Base-by-base conservation (phyloP, 2,113 vertebrate genomes). In the Grammatotria lemairii region DNA sequence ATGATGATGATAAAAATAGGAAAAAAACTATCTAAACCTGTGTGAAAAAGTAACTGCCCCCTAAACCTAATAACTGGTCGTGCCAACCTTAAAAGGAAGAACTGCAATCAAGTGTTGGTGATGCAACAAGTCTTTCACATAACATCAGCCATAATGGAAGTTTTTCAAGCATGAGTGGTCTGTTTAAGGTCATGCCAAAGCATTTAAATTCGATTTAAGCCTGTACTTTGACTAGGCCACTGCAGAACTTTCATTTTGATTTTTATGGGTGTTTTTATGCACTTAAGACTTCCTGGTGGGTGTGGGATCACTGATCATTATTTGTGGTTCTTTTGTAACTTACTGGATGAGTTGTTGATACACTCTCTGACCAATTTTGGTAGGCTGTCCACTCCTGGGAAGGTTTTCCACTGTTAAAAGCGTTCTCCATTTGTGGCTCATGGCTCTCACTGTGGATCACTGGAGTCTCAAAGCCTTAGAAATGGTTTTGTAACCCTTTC, bases 81-180 rank as follows among this genome's bases (percentile, higher is more conserved):
- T 73, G 65, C 19, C 33, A 65, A n/a, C 60, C 60, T 65, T 65
- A 38, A 65, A n/a, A 45, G 13, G 38, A 45, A 73, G 65, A 73
- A 45, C 38, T 70, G 65, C 38, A 73, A 16, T 42, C 38, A 73
- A 73, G 38, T 73, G 38, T 17, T 45, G 38, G 5, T 26, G 38
- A 73, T 38, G 17, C 4, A 38, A 8, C 1, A 3, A 38, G 60
- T 65, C 3, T 65, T 65, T 65, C 1, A 70, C 35, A 70, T 70
- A 9, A 42, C 35, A 42, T 23, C 35, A 23, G 65, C 65, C 65
- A 42, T 42, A 70, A 1, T 40, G 35, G 35, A 70, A 14, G 8
- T 23, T 73, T 73, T 73, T 73, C 40, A 73, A 70, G 35, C 65
- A 42, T 70, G 38, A 70, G 60, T 1, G 0, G 33, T 65, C 60